Base-by-base conservation (phyloP, 2,888 invertebrate genomes). In the Ariolimax columbianus region DNA sequence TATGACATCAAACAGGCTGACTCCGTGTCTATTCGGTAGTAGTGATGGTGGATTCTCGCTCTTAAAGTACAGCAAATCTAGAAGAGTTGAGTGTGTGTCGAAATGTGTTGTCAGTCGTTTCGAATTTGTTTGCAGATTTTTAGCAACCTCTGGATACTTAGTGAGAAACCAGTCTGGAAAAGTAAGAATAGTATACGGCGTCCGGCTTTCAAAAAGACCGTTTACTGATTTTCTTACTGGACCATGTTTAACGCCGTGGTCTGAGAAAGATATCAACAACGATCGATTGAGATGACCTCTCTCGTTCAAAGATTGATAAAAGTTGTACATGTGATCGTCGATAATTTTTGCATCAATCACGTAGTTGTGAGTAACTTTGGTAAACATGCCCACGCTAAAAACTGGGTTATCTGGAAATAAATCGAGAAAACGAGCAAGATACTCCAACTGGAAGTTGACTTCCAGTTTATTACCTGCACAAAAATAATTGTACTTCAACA, bases 211-310 rank as follows among this genome's bases (percentile, higher is more conserved):
- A 92, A 98, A 95, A 92, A 94, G 92, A 0, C 95, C 95, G 66
- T 97, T 97, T 93, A 97, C 97, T 0, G 98, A 98, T 89, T 95
- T 95, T 23, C 97, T 95, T 89, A 97, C 97, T 14, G 95, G 95
- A 2, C 98, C 98, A 96, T 97, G 98, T 87, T 98, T 95, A 85
- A 97, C 96, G 0, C 98, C 98, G 92, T 98, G 98, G 92, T 98
- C 98, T 93, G 98, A 97, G 95, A 98, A 93, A 75, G 91, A 91
- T 14, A 93, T 80, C 0, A 93, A 73, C 6, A 92, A 86, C 3
- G 92, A 89, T 84, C 91, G 91, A 1, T 91, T 88, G 0, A 93
- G 87, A 43, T 89, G 88, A 14, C 92, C 91, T 19, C 87, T 84
- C 0, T 86, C 81, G 72, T 95, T 94, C 82, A 92, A 78, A 85